Conservation (phyloP, 64 coral and sea anemone genomes). For the Acropora yongei region DNA sequence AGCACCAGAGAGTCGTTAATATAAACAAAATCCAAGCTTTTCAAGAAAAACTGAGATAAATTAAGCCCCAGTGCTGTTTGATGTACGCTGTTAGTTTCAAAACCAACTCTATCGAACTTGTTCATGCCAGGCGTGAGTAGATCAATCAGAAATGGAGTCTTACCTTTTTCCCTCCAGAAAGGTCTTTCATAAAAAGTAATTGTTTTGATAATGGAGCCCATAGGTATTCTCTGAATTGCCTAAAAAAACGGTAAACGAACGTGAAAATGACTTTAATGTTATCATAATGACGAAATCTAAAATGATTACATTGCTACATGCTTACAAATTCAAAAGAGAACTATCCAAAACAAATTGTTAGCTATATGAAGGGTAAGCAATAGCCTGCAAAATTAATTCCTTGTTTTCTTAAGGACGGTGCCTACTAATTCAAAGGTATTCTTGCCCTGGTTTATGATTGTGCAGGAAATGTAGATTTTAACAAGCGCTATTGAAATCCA, state of each 20-base stretch:
- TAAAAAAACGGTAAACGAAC: not conserved
- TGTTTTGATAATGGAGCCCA: constrained; percentile 77
- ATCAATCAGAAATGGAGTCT: not conserved
- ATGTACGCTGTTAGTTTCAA: too few species aligned
- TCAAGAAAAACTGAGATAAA: too few species aligned
- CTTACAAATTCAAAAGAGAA: not conserved
- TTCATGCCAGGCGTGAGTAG: too few species aligned
- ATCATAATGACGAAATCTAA: not conserved
- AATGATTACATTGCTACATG: not conserved
- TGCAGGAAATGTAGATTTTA: too few species aligned
- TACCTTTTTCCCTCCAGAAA: constrained; percentile 81
- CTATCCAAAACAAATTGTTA: not conserved
- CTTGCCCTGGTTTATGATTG: too few species aligned
- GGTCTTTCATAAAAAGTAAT: constrained; percentile 61
- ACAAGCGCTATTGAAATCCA: too few species aligned
- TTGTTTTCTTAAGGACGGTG: too few species aligned
- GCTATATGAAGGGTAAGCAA: not conserved
- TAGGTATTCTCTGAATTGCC: constrained; percentile 77
- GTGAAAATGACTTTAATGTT: too few species aligned
- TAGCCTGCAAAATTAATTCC: too few species aligned
- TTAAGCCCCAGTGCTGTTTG: too few species aligned
- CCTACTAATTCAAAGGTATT: too few species aligned
- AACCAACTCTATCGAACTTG: too few species aligned
- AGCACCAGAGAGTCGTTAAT: not conserved
- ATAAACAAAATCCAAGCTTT: not conserved